Percentiles rank a stretch among this genome's conserved stretches.
These are phyloP conservation scores for Drosophila atroscutellata DNA, from an alignment of 2,888 invertebrate genomes.

Conservation along the genomic window DNA sequence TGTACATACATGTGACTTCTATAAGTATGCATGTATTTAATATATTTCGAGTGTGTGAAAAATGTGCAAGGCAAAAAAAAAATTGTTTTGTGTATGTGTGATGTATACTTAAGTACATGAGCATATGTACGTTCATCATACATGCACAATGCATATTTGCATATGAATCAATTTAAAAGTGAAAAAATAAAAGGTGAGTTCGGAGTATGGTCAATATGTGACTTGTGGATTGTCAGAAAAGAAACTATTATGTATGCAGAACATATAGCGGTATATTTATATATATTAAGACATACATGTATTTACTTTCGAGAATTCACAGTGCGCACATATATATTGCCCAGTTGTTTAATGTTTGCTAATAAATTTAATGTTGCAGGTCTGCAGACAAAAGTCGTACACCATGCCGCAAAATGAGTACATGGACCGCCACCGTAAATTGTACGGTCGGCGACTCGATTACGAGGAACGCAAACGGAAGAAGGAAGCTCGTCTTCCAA, in stretches of 20 bases:
- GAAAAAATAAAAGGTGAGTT: constrained; percentile 27
- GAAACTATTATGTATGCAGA: constrained; percentile 27
- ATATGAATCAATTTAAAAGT: not conserved
- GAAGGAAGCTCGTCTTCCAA: constrained; percentile 96
- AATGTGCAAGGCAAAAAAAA: constrained; percentile 4
- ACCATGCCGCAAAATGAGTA: constrained; percentile 99
- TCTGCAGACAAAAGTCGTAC: constrained; percentile 21
- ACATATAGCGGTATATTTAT: constrained; percentile 25
- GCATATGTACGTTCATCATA: not conserved
- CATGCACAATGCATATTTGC: not conserved
- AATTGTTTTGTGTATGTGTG: not conserved
- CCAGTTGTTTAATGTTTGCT: constrained; percentile 10
- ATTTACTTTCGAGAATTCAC: constrained; percentile 47
- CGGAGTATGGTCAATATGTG: constrained; percentile 35
- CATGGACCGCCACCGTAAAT: constrained; percentile 98
- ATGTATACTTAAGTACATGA: not conserved
- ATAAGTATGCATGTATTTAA: not conserved
- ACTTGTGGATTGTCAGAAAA: constrained; percentile 51
- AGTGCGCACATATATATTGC: constrained; percentile 42
- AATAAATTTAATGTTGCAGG: constrained; percentile 48
- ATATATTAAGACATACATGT: constrained; percentile 11
- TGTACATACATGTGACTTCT: constrained; percentile 11
- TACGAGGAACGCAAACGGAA: constrained; percentile 99
- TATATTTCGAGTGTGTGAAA: not conserved
- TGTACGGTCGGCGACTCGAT: constrained; percentile 97